phyloP scores from a whole-genome alignment of 2,888 invertebrate species.

The Parnassius glacialis region DNA sequence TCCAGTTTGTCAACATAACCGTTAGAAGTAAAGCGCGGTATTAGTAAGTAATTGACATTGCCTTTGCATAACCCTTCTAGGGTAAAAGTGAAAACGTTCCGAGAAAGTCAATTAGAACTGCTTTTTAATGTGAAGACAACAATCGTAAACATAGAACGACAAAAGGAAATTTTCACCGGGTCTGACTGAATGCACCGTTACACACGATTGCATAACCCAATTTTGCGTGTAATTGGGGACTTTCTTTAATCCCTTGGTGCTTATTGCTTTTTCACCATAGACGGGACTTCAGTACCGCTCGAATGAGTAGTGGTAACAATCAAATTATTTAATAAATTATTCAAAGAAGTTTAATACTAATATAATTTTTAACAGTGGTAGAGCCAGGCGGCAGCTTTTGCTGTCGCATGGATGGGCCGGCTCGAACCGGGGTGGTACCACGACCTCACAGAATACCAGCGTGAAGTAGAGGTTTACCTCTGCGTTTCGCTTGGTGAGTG shows the following conservation, averaged over 20 bases:
- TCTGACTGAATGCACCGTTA: slow-evolving; percentile 56
- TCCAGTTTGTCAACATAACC: no score
- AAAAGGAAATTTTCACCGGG: slow-evolving; percentile 44
- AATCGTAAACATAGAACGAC: not conserved
- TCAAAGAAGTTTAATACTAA: no score
- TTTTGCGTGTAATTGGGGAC: slow-evolving; percentile 48
- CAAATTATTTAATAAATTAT: not conserved
- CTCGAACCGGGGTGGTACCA: no score
- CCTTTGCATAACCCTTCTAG: slow-evolving; percentile 10
- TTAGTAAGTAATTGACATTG: no score
- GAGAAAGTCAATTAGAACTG: slow-evolving; percentile 3
- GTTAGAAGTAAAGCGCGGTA: no score
- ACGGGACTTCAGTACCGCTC: slow-evolving; percentile 1
- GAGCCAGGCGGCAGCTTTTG: no score
- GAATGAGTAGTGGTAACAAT: not conserved
- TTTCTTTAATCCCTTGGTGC: slow-evolving; percentile 44
- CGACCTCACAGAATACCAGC: no score
- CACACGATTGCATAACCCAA: slow-evolving; percentile 49
- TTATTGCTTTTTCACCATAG: slow-evolving; percentile 5
- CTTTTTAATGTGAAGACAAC: slow-evolving; percentile 8
- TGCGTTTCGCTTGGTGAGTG: no score
- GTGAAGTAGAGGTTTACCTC: no score
- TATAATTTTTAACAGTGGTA: no score
- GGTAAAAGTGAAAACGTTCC: slow-evolving; percentile 1
- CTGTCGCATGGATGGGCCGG: no score